These are phyloP conservation scores for Diplodus puntazzo DNA, from an alignment of 2,797 vertebrate genomes.

Conservation along the genomic window DNA sequence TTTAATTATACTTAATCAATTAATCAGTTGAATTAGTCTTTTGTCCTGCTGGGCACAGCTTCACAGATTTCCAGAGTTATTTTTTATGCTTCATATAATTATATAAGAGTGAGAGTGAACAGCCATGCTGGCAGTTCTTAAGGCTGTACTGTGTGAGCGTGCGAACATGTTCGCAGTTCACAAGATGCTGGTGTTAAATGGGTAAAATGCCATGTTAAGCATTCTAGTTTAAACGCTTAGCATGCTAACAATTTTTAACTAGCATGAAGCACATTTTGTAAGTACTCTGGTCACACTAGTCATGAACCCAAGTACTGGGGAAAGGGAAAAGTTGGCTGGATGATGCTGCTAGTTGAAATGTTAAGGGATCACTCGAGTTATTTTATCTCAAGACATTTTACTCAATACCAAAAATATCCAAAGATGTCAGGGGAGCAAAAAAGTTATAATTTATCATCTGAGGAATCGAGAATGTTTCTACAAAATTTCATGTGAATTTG, in stretches of 20 bases:
- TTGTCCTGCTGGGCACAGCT: slow-evolving; percentile 14
- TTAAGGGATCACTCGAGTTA: neutral
- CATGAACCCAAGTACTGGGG: neutral
- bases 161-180: neutral
- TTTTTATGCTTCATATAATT: neutral
- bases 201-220: neutral
- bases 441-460: neutral
- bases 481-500: neutral
- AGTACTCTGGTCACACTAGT: neutral
- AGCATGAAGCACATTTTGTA: neutral
- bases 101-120: neutral
- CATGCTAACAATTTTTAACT: neutral
- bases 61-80: neutral
- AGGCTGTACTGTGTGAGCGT: neutral
- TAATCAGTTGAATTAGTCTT: neutral
- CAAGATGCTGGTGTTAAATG: neutral
- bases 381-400: too few relatives aligned
- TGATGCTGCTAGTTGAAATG: neutral
- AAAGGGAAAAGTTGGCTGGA: too few relatives aligned
- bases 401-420: neutral
- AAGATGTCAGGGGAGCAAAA: neutral
- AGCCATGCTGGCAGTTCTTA: too few relatives aligned
- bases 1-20: neutral
- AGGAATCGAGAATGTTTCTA: neutral
- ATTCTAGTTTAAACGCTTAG: neutral